Base-by-base conservation (phyloP, 2,113 vertebrate genomes). In the Myotis lucifugus region DNA sequence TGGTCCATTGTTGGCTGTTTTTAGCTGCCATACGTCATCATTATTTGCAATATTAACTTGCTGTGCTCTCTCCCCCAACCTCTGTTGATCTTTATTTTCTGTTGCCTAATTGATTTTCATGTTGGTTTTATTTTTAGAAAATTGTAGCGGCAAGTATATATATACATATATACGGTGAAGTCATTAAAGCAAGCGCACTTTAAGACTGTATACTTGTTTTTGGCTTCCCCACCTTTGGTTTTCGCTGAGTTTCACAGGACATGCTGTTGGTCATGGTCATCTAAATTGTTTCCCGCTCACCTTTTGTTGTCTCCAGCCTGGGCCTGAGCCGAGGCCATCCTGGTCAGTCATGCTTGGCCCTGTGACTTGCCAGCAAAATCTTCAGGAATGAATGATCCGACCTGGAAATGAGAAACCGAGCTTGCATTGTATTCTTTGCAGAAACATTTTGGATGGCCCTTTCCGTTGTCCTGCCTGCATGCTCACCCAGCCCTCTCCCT, bases 121-220 rank as follows among this genome's bases (percentile, higher is more conserved):
- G 95, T 99, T 99, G 97, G 81, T 99, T 99, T 99, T 99, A 98
- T 99, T 99, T 99, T 99, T 99, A 99, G 99, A 99, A 99, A 99
- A 98, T 99, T 98, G 98, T 99, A 98, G 99, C 99, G 99, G 99
- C 99, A 99, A 99, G 99, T 99, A 99, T 99, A 96, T 98, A 97
- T 97, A 97, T 95, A 95, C 95, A 96, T 96, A 95, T 97, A 97
- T 98, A 97, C 97, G 96, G 89, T 97, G 95, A 97, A 97, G 97
- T 94, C 96, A 78, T 93, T 97, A 97, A 93, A 84, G 94, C 96
- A 87, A 97, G 98, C 96, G 59, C 97, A 97, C 98, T 95, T 96
- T 98, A 97, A 99, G 95, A 97, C 96, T 97, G 96, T 98, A 92
- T 96, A 97, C 97, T 95, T 89, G 69, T 81, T 97, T 95, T 93